These are phyloP conservation scores for Silurus lanzhouensis DNA, from an alignment of 2,797 vertebrate genomes.

Conservation along the genomic window DNA sequence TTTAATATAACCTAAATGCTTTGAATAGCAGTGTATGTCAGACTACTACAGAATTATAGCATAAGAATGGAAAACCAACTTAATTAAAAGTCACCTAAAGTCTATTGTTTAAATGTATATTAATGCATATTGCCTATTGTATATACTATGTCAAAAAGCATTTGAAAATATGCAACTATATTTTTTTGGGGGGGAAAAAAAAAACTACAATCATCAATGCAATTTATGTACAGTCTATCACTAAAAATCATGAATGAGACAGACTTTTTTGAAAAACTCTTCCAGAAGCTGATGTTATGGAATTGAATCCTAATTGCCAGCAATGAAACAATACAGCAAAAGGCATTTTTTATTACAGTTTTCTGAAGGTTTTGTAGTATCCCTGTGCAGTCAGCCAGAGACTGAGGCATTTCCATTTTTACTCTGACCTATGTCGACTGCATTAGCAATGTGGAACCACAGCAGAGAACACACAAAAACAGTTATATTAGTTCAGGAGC, in stretches of 20 bases:
- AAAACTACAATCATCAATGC: not conserved
- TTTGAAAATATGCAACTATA: not conserved
- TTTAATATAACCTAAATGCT: not conserved
- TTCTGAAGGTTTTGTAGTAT: not conserved
- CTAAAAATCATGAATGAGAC: not conserved
- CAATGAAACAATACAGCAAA: not conserved
- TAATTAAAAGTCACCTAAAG: not conserved
- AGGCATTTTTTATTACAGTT: not conserved
- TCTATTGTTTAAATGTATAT: not conserved
- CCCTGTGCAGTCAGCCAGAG: constrained; percentile 6
- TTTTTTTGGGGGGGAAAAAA: not conserved
- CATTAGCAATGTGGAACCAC: not conserved
- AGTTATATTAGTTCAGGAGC: not conserved
- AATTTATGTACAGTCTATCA: too few species aligned
- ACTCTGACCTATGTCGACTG: not conserved
- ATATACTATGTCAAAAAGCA: too few species aligned
- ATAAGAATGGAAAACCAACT: not conserved
- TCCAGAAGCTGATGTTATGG: not conserved
- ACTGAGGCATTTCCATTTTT: constrained; percentile 1
- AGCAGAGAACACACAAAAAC: not conserved
- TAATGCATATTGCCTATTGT: not conserved
- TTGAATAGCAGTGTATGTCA: not conserved
- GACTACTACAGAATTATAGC: not conserved
- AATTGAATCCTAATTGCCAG: not conserved
- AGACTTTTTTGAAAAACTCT: not conserved